Evolutionary conservation across 2,888 invertebrate genomes (phyloP), one percentile per base, ranked within the genome.

Genomic region (Macaria notata): DNA sequence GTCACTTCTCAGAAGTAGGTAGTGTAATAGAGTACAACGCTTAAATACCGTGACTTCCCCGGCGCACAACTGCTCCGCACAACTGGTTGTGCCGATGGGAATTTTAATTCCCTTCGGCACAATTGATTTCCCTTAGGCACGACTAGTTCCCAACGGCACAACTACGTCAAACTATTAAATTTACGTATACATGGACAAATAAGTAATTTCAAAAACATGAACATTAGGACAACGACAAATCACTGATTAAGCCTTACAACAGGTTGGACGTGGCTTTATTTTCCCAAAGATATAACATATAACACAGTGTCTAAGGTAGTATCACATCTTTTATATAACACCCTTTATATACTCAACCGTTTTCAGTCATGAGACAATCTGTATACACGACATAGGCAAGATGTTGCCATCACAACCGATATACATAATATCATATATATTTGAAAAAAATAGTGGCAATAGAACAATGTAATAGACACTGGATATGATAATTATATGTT

Each of bases 351-450:
- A 48, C 44, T 41, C 44, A 49, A 45, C 29, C 53, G n/a, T 42
- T 42, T 54, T 54, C 50, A 59, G 50, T 54, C 49, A 33, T 9
- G 49, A 4, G 30, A 45, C 42, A 31, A 43, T 47, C 8, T 31
- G 9, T 31, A 39, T 46, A 46, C 29, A 31, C 39, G 44, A 55
- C 46, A 64, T 64, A 66, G 64, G 63, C 64, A 54, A 62, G 46
- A 57, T 19, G 30, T 33, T 63, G 61, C 63, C 66, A 63, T 71
- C 70, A 72, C 69, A 73, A 73, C 68, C 69, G 54, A 61, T 31
- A 50, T 45, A 48, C 9, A 45, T 49, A 48, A 41, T 41, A 41
- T 30, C 30, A 49, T 42, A 49, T 31, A 46, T 8, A 41, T 3
- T n/a, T 41, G 9, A n/a, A 8, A 41, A 33, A 36, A 9, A 3